These are phyloP conservation scores for Hedya salicella DNA, from an alignment of 2,888 invertebrate species.

Conservation along the genomic window DNA sequence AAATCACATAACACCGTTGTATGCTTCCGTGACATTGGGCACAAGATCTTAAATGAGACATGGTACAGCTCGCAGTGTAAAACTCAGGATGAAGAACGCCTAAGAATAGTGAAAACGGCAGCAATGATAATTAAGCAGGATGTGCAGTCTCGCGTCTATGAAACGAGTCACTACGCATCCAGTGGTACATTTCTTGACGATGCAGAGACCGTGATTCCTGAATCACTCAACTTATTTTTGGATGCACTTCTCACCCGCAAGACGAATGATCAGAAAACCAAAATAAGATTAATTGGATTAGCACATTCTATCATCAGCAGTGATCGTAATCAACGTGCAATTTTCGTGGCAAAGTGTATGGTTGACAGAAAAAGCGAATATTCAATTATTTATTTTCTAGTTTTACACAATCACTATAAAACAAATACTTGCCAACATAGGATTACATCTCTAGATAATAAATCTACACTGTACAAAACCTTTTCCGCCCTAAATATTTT, in stretches of 20 bases:
- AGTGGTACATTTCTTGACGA: conserved; percentile 30
- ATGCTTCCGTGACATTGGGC: conserved; percentile 12
- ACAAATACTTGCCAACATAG: too few relatives aligned
- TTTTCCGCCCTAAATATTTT: too few relatives aligned
- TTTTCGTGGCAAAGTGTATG: too few relatives aligned
- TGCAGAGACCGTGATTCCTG: conserved; percentile 21
- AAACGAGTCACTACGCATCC: conserved; percentile 21
- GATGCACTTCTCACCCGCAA: conserved; percentile 16
- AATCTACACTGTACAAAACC: too few relatives aligned
- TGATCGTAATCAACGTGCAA: too few relatives aligned
- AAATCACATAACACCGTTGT: conserved; percentile 10
- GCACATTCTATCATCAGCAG: conserved; percentile 18
- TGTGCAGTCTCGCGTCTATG: conserved; percentile 28
- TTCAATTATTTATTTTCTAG: too few relatives aligned
- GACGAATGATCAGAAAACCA: conserved; percentile 12
- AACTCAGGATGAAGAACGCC: conserved; percentile 24
- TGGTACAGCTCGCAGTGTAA: conserved; percentile 22
- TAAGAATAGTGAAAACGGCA: conserved; percentile 23
- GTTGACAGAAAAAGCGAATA: too few relatives aligned
- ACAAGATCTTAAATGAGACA: conserved; percentile 6
- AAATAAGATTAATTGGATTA: conserved; percentile 9
- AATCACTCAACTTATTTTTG: conserved; percentile 26
- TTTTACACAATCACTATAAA: too few relatives aligned
- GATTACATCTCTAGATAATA: too few relatives aligned
- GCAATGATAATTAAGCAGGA: conserved; percentile 27